Percentiles rank a stretch among this genome's conserved stretches.
Evolutionary conservation across 2,113 vertebrate genomes (phyloP).

Genomic region (Cervus canadensis): DNA sequence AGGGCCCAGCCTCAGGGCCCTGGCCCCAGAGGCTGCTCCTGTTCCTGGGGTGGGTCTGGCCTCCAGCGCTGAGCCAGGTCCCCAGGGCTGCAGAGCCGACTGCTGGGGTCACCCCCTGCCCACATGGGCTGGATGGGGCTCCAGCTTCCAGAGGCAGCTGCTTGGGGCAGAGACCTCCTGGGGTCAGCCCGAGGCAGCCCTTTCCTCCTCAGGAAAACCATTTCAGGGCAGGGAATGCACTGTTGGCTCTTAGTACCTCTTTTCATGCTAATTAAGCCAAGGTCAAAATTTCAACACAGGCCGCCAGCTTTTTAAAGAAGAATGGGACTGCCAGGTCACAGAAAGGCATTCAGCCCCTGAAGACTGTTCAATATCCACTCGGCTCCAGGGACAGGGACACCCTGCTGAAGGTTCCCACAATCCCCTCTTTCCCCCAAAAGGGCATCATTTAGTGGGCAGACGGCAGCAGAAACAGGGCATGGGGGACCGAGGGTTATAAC

Average conservation of each 20-base stretch:
- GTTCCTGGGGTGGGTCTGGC: background rate
- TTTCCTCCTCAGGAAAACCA: background rate
- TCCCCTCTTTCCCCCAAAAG: fast-evolving
- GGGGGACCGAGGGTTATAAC: fast-evolving
- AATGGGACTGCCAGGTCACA: fast-evolving
- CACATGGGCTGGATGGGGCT: background rate
- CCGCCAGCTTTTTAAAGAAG: background rate
- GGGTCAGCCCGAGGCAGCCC: background rate
- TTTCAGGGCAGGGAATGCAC: fast-evolving
- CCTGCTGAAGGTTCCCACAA: fast-evolving
- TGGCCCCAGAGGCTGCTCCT: background rate
- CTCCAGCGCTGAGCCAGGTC: background rate
- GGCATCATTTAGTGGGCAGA: background rate
- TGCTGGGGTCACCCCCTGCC: no score
- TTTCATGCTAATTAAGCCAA: background rate
- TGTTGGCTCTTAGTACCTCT: fast-evolving
- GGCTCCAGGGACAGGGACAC: fast-evolving
- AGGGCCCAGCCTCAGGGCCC: background rate
- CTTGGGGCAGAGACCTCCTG: background rate
- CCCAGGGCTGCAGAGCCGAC: background rate
- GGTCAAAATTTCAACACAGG: background rate
- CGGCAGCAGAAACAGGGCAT: fast-evolving
- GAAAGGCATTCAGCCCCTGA: fast-evolving
- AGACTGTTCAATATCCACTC: fast-evolving
- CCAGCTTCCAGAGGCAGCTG: background rate